phyloP scores from a whole-genome alignment of 2,113 vertebrate genomes.

The Zingel zingel region DNA sequence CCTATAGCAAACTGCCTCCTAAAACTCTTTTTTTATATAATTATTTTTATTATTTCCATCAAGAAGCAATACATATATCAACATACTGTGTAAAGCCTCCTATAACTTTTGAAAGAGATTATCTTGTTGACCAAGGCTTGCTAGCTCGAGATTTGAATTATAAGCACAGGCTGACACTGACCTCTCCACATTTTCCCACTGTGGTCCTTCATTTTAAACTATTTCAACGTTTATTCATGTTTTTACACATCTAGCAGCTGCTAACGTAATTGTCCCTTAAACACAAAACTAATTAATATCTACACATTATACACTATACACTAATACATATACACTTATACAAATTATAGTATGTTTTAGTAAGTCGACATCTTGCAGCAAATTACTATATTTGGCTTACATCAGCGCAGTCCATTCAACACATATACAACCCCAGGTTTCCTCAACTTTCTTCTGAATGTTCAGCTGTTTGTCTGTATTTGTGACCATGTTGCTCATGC shows the following conservation, averaged over 20 bases:
- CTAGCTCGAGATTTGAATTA: conserved; percentile 34
- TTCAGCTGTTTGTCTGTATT: conserved; percentile 74
- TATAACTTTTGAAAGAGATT: background rate
- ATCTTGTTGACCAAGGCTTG: conserved; percentile 20
- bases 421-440: conserved; percentile 21
- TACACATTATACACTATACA: background rate
- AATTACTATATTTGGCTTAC: conserved; percentile 25
- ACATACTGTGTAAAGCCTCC: no score
- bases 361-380: conserved; percentile 12
- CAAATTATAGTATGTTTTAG: conserved; percentile 26
- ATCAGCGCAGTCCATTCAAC: conserved; percentile 10
- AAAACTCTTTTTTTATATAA: no score
- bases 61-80: no score
- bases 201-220: conserved; percentile 35
- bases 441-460: conserved; percentile 62
- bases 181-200: conserved; percentile 31
- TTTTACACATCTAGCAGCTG: conserved; percentile 16
- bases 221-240: conserved; percentile 12
- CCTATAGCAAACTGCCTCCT: conserved; percentile 46
- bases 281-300: conserved; percentile 16
- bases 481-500: conserved; percentile 77
- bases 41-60: no score
- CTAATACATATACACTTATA: conserved; percentile 29
- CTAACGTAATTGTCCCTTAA: conserved; percentile 6
- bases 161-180: conserved; percentile 52